A percentile compares a stretch with the other conserved stretches of the same genome.
These are phyloP conservation scores for Drosophila watanabei DNA, from an alignment of 1,140 invertebrate species.

Conservation along the genomic window DNA sequence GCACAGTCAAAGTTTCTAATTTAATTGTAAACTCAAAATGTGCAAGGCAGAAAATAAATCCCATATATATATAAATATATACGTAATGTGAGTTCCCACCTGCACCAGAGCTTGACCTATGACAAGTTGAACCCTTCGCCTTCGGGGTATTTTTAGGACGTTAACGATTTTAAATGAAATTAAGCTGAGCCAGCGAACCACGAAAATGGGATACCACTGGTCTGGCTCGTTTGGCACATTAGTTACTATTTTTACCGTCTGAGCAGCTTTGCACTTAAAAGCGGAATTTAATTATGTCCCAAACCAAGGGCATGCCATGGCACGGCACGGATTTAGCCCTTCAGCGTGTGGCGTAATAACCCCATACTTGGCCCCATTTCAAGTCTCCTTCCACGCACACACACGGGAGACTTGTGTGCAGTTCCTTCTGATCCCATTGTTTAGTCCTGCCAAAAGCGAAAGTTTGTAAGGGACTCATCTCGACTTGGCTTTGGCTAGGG, in stretches of 20 bases:
- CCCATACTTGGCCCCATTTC: constrained; percentile 36
- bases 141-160: constrained; percentile 55
- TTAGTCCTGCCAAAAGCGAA: constrained; percentile 44
- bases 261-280: constrained; percentile 34
- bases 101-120: constrained; percentile 52
- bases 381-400: background rate
- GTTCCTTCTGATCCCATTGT: constrained; percentile 31
- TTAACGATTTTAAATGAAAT: constrained; percentile 63
- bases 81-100: constrained; percentile 42
- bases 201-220: constrained; percentile 38
- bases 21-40: constrained; percentile 68
- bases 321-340: constrained; percentile 19
- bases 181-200: constrained; percentile 61
- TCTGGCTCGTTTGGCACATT: constrained; percentile 47
- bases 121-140: constrained; percentile 32
- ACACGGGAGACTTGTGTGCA: background rate
- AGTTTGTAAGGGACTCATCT: constrained; percentile 40
- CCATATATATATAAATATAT: constrained; percentile 51
- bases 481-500: constrained; percentile 1
- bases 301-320: constrained; percentile 20
- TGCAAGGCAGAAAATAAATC: constrained; percentile 52
- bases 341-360: constrained; percentile 18
- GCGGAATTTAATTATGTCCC: constrained; percentile 48
- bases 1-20: constrained; percentile 68
- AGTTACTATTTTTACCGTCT: constrained; percentile 50